Base-by-base conservation (phyloP, 2,888 invertebrate species). In the Oasisia sp. region DNA sequence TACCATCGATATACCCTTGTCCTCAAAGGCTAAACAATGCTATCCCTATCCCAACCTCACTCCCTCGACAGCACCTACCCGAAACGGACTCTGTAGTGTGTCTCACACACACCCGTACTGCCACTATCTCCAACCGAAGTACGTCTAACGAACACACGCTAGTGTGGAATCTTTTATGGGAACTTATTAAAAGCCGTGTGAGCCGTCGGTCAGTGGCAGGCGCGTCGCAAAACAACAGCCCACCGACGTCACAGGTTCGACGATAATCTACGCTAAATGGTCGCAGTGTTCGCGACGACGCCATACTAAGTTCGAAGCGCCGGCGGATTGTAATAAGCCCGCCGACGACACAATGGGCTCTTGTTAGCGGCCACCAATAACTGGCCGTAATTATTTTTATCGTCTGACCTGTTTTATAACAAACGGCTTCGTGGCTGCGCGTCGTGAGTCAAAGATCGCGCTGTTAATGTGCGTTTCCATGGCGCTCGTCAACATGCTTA, bases 381-480 rank as follows among this genome's bases (percentile, higher is more conserved):
- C n/a, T 7, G 27, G 7, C 14, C 19, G 27, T 74, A 74, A 74
- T 74, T 74, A 74, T 74, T 74, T 74, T 74, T 74, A 74, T 74
- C 74, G 74, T 74, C 74, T 74, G 74, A 74, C 74, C 27, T n/a
- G 74, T n/a, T 74, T 74, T 74, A 74, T 74, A 74, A 74, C 74
- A 74, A 74, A 74, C 74, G 74, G 74, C 74, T 74, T 74, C 74
- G 74, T 74, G 74, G 74, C 27, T 27, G 74, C 74, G 27, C 38
- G 27, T 74, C 27, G 27, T 74, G 74, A 74, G 27, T 74, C 14
- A 56, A 56, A 56, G 56, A 19, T 19, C 56, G 56, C 56, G 74
- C 27, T 74, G 74, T 74, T 74, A 74, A 74, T 74, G 74, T 74
- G 74, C 74, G 74, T 74, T 74, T n/a, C 74, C 74, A 74, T 74